Base-by-base conservation (phyloP, 1,140 invertebrate genomes). In the Dermatophagoides farinae region DNA sequence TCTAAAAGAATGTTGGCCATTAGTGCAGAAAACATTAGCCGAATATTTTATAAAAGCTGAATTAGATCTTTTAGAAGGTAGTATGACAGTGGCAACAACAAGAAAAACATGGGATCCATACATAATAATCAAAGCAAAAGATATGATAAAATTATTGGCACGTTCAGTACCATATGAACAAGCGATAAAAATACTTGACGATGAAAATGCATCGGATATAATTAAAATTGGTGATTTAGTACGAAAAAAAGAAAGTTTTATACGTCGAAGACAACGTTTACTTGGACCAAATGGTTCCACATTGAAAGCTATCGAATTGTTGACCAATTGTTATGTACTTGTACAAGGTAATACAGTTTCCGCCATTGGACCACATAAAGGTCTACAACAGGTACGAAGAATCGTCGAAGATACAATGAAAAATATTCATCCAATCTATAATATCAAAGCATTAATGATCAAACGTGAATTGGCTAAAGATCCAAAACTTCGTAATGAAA, bases 391-490 rank as follows among this genome's bases (percentile, higher is more conserved):
- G 72, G 88, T 92, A 0, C 74, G 91, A 63, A 80, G 85, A 68
- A 88, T 99, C 67, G 88, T 91, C 8, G 82, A 88, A 70, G 93
- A 99, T 60, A 95, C 89, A 2, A 97, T 99, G 91, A 90, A 91
- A 68, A 99, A 99, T 71, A 82, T 98, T 62, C 95, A 99, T 77
- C 95, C 95, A n/a, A 92, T 98, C 70, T 97, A 97, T 70, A 96
- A 96, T 68, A 93, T 99, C 0, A 98, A 98, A 57, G 83, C 86
- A 18, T 72, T 99, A 12, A 97, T 98, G 92, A 95, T 98, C 50
- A 97, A 97, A 72, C 77, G 82, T 67, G 92, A 98, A 75, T 73
- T 99, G 23, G 82, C 84, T 61, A 96, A 88, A 65, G 87, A 97
- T 77, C 83, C 86, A 0, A 82, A 83, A 67, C 69, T 97, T 23